Percentiles rank a stretch among this genome's conserved stretches.
phyloP scores from a whole-genome alignment of 2,113 vertebrate species.

The Psilopogon haemacephalus region DNA sequence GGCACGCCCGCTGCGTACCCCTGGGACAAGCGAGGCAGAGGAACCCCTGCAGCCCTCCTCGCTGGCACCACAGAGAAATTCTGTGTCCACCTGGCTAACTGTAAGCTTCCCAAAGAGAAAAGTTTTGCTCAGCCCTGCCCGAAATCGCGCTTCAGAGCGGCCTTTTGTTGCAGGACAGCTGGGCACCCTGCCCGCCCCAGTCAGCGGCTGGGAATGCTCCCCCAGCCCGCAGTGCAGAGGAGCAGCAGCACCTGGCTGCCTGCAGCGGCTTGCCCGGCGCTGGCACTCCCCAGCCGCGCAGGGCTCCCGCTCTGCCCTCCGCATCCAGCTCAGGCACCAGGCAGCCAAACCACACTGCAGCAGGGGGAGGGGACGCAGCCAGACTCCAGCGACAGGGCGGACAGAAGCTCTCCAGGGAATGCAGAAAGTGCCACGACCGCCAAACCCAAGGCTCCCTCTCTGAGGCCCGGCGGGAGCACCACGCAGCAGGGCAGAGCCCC shows the following conservation, averaged over 20 bases:
- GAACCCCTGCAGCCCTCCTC: not conserved
- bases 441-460: not conserved
- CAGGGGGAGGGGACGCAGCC: conserved; percentile 31
- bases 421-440: not conserved
- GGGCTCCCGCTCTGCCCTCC: not conserved
- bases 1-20: conserved; percentile 20
- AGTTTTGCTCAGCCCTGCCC: not conserved
- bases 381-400: not conserved
- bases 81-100: not conserved
- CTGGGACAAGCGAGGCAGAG: not conserved
- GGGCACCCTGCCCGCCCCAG: conserved; percentile 13
- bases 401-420: not conserved
- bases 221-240: not conserved
- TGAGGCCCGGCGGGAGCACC: not conserved
- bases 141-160: not conserved
- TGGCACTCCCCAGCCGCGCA: not conserved
- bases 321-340: conserved; percentile 4
- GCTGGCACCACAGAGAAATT: not conserved
- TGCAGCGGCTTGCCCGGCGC: conserved; percentile 31
- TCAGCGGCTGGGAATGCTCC: conserved; percentile 14
- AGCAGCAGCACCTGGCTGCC: conserved; percentile 37
- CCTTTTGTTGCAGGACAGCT: conserved; percentile 33
- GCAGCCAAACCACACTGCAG: conserved; percentile 43
- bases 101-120: not conserved
- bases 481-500: not conserved